phyloP scores from a whole-genome alignment of 2,113 vertebrate genomes.

The Trogon surrucura region DNA sequence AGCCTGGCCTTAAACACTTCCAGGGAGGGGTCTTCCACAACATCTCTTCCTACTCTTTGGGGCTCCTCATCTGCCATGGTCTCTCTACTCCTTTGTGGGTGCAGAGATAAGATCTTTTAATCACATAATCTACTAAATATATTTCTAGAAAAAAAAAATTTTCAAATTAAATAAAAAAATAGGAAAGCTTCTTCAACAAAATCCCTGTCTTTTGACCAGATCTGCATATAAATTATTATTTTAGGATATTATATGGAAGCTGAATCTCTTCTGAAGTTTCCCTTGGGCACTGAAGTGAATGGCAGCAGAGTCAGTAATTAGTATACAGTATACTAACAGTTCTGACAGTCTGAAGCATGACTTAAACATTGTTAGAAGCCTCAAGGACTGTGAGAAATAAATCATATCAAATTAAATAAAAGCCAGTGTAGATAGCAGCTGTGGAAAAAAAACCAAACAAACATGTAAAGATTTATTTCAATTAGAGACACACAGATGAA shows the following conservation, averaged over 20 bases:
- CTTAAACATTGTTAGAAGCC: not conserved
- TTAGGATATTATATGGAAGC: not conserved
- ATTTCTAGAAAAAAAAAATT: not conserved
- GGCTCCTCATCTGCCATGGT: fast-evolving
- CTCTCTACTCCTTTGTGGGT: not conserved
- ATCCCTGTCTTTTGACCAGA: not conserved
- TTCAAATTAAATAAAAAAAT: not conserved
- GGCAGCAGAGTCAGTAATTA: not conserved
- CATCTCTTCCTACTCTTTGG: not conserved
- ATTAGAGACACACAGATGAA: not conserved
- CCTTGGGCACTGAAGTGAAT: not conserved
- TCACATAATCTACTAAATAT: not conserved
- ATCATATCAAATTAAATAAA: not conserved
- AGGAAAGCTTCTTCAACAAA: not conserved
- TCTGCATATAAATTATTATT: not conserved
- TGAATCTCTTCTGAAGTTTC: not conserved
- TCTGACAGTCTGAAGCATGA: not conserved
- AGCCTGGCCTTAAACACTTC: no score
- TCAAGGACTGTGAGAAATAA: not conserved
- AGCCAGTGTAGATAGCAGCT: not conserved
- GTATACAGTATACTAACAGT: not conserved
- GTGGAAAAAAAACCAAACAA: not conserved
- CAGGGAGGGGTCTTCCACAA: no score
- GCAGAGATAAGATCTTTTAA: not conserved
- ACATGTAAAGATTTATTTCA: not conserved